A percentile compares a stretch with the other conserved stretches of the same genome.
Conservation (phyloP, 2,888 invertebrate genomes). For the Nephrotoma guestfalica region DNA sequence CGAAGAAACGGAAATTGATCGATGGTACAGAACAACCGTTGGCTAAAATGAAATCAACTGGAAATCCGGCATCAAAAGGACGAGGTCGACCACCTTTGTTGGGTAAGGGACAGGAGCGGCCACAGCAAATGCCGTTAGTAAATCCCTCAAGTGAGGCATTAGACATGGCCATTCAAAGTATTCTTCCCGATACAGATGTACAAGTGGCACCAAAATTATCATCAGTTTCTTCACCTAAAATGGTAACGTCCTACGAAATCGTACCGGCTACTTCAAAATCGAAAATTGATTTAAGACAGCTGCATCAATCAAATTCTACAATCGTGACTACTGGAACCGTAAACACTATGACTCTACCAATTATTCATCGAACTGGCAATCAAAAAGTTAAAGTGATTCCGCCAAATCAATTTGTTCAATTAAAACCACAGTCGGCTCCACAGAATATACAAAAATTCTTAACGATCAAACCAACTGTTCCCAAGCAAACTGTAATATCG, state of each 20-base stretch:
- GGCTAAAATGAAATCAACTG: slow-evolving; percentile 30
- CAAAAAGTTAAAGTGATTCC: slow-evolving; percentile 31
- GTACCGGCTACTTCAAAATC: slow-evolving; percentile 15
- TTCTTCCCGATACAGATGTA: slow-evolving; percentile 23
- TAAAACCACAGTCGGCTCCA: slow-evolving; percentile 20
- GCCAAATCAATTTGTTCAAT: slow-evolving; percentile 28
- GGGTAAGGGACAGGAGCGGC: slow-evolving; percentile 23
- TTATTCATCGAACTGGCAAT: slow-evolving; percentile 17
- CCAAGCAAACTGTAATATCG: slow-evolving; percentile 9
- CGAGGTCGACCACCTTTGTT: slow-evolving; percentile 32
- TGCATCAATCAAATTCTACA: not conserved
- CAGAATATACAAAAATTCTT: slow-evolving; percentile 26
- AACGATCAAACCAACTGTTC: slow-evolving; percentile 21
- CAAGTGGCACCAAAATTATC: slow-evolving; percentile 12
- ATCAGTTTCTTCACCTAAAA: not conserved
- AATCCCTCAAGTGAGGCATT: slow-evolving; percentile 23
- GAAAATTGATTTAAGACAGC: slow-evolving; percentile 7
- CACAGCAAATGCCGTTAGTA: slow-evolving; percentile 7
- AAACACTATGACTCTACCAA: slow-evolving; percentile 5
- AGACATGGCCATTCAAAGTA: slow-evolving; percentile 30
- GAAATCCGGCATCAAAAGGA: slow-evolving; percentile 37
- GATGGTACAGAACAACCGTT: slow-evolving; percentile 8
- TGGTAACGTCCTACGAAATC: slow-evolving; percentile 19
- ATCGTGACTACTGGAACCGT: not conserved
- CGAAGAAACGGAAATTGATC: slow-evolving; percentile 11